phyloP scores from a whole-genome alignment of 2,797 vertebrate species.

The Hyperoplus immaculatus region DNA sequence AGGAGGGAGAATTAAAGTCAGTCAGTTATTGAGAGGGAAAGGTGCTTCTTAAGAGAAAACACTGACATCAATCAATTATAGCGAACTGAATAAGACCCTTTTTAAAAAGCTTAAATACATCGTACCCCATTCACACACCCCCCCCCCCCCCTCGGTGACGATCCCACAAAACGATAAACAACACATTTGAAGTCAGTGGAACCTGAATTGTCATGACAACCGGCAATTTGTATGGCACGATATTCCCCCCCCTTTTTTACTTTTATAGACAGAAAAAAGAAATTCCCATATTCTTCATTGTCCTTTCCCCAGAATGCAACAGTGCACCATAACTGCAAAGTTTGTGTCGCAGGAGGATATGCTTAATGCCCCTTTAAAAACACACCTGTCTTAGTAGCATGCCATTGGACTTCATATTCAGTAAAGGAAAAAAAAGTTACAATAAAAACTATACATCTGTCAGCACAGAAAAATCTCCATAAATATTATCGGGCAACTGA shows the following conservation, averaged over 20 bases:
- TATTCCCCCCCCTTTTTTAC: slow-evolving; percentile 41
- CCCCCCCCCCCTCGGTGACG: slow-evolving; percentile 52
- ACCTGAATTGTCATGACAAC: slow-evolving; percentile 69
- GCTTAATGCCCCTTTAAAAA: slow-evolving; percentile 76
- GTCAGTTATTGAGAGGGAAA: slow-evolving; percentile 63
- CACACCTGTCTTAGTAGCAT: slow-evolving; percentile 67
- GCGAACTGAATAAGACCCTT: slow-evolving; percentile 70
- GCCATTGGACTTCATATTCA: slow-evolving; percentile 74
- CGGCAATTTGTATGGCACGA: slow-evolving; percentile 76
- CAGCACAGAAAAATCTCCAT: slow-evolving; percentile 84
- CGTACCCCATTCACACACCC: slow-evolving; percentile 20
- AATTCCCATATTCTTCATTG: slow-evolving; percentile 22
- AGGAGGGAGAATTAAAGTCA: slow-evolving; percentile 53
- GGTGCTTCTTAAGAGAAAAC: slow-evolving; percentile 76
- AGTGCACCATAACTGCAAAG: slow-evolving; percentile 39
- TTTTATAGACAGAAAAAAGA: slow-evolving; percentile 30
- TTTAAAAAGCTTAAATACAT: slow-evolving; percentile 71
- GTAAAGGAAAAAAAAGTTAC: slow-evolving; percentile 67
- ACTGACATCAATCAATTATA: slow-evolving; percentile 79
- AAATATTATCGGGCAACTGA: slow-evolving; percentile 86
- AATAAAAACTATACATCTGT: slow-evolving; percentile 83
- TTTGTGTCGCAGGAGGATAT: slow-evolving; percentile 53
- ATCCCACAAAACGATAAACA: slow-evolving; percentile 73
- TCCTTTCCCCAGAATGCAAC: slow-evolving; percentile 52
- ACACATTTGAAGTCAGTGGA: slow-evolving; percentile 77